Conservation (phyloP, 2,888 invertebrate genomes). For the Pterobdella sp. region DNA sequence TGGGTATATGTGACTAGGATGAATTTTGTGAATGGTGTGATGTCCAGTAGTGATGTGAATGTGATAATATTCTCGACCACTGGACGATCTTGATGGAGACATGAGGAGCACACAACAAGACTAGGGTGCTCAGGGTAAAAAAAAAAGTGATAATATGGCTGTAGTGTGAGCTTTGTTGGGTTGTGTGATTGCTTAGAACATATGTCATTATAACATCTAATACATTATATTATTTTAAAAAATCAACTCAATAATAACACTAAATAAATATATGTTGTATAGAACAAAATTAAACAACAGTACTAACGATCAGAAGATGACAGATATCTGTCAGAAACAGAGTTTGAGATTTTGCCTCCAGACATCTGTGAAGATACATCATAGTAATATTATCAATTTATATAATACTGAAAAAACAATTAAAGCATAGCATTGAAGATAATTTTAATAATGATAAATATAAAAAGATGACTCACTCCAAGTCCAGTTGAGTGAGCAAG, state of each 20-base stretch:
- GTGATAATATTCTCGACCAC: neutral
- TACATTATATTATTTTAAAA: neutral
- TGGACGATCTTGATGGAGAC: neutral
- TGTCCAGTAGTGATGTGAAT: neutral
- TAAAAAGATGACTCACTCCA: slow-evolving; percentile 6
- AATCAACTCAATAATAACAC: neutral
- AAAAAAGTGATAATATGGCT: no score
- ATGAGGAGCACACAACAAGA: neutral
- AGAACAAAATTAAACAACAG: neutral
- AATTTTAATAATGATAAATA: neutral
- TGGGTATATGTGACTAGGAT: neutral
- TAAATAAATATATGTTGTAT: neutral
- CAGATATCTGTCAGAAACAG: slow-evolving; percentile 30
- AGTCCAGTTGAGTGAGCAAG: slow-evolving; percentile 54
- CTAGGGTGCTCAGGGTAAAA: neutral
- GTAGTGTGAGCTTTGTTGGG: neutral
- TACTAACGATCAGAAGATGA: slow-evolving; percentile 18
- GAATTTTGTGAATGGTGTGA: neutral
- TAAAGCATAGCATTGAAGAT: neutral
- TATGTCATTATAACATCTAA: neutral
- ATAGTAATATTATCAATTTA: no score
- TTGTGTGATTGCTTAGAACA: neutral
- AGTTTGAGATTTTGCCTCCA: slow-evolving; percentile 23
- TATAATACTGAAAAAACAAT: neutral
- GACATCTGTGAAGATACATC: neutral